Evolutionary conservation across 2,113 vertebrate genomes (phyloP).

Genomic region (Sorex fumeus): DNA sequence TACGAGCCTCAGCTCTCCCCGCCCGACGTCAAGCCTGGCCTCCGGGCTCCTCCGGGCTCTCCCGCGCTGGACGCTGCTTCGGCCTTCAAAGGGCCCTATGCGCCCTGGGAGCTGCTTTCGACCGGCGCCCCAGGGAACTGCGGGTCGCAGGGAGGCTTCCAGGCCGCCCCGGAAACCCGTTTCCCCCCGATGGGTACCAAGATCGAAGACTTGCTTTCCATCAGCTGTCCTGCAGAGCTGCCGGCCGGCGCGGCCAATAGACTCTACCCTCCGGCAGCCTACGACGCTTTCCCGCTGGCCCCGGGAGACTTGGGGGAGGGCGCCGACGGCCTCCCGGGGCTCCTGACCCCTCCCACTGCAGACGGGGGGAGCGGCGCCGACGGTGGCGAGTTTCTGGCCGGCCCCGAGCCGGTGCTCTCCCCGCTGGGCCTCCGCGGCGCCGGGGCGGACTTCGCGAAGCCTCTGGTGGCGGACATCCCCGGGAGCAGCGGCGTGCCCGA

Average conservation of each 20-base stretch:
- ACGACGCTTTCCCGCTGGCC: slow-evolving; percentile 77
- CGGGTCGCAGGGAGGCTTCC: slow-evolving; percentile 88
- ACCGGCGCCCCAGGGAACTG: slow-evolving; percentile 89
- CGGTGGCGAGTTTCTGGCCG: slow-evolving; percentile 72
- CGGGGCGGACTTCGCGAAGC: slow-evolving; percentile 89
- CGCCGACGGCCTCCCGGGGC: slow-evolving; percentile 72
- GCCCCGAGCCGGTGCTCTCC: slow-evolving; percentile 73
- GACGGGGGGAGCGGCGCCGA: slow-evolving; percentile 75
- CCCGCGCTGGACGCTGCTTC: slow-evolving; percentile 93
- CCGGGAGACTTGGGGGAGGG: slow-evolving; percentile 79
- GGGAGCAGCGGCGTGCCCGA: slow-evolving; percentile 47
- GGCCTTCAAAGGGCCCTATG: slow-evolving; percentile 92
- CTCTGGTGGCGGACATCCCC: slow-evolving; percentile 77
- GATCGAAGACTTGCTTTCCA: slow-evolving; percentile 86
- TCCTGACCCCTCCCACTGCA: slow-evolving; percentile 76
- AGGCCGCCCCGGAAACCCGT: slow-evolving; percentile 79
- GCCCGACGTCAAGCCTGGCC: slow-evolving; percentile 90
- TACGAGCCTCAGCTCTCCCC: slow-evolving; percentile 91
- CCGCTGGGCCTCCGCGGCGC: slow-evolving; percentile 79
- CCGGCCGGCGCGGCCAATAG: slow-evolving; percentile 86
- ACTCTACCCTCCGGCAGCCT: slow-evolving; percentile 87
- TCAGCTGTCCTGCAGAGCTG: slow-evolving; percentile 91
- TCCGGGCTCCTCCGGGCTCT: slow-evolving; percentile 86
- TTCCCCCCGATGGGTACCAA: slow-evolving; percentile 87
- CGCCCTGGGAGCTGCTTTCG: slow-evolving; percentile 93